Percentiles rank a stretch among this genome's conserved stretches.
Evolutionary conservation across 2,797 vertebrate genomes (phyloP).

Genomic region (Amazonetta brasiliensis): DNA sequence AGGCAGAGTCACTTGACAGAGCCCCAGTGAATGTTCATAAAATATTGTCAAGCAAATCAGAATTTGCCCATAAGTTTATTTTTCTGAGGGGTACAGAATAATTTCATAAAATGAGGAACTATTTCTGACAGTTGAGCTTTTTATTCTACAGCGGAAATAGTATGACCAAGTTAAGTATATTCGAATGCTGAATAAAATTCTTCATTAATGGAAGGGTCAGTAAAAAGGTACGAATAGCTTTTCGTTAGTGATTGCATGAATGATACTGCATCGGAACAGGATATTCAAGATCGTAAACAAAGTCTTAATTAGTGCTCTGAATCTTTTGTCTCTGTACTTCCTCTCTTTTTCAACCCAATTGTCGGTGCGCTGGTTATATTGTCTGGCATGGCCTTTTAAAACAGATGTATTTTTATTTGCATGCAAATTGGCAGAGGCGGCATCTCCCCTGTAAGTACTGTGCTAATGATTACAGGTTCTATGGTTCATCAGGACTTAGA

Average conservation of each 20-base stretch:
- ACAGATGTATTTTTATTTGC: constrained; percentile 70
- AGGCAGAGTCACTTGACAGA: neutral
- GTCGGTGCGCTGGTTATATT: neutral
- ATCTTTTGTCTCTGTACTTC: constrained; percentile 24
- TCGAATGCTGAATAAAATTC: neutral
- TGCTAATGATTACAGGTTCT: constrained; percentile 75
- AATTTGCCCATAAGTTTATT: neutral
- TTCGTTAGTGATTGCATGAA: neutral
- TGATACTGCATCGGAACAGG: neutral
- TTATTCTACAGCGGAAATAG: neutral
- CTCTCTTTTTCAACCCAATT: neutral
- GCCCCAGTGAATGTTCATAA: neutral
- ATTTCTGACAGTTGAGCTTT: neutral
- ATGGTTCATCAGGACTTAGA: constrained; percentile 70
- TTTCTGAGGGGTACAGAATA: neutral
- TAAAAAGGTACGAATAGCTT: neutral
- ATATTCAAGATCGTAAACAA: neutral
- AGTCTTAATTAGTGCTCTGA: neutral
- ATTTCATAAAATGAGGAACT: neutral
- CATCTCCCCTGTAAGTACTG: constrained; percentile 69
- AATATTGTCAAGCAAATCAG: neutral
- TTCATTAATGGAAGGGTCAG: neutral
- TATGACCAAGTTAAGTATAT: neutral
- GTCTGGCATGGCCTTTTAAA: constrained; percentile 4
- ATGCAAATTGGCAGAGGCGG: constrained; percentile 74